phyloP scores from a whole-genome alignment of 2,797 vertebrate genomes.

The Naso thynnoides region DNA sequence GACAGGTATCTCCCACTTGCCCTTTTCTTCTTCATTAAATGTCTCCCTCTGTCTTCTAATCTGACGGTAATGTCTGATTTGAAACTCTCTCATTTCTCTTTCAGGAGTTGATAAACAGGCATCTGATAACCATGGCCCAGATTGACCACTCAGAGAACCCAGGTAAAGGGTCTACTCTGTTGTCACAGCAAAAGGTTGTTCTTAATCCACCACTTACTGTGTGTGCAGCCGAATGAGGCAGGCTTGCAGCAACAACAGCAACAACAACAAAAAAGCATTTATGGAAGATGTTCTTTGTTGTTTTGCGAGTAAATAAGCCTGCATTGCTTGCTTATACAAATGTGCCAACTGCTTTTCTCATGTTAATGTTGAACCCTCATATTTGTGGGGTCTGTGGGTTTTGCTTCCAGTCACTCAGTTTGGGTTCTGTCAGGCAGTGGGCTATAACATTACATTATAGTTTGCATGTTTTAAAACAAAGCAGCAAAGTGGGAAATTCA shows the following conservation, averaged over 20 bases:
- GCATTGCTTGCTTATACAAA: not conserved
- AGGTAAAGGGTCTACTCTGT: constrained; percentile 83
- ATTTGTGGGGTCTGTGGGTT: constrained; percentile 24
- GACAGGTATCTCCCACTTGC: constrained; percentile 88
- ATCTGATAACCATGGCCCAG: constrained; percentile 99
- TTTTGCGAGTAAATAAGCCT: constrained; percentile 8
- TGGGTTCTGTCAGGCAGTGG: not conserved
- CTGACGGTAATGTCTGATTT: constrained; percentile 22
- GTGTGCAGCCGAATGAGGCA: not conserved
- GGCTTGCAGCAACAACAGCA: not conserved
- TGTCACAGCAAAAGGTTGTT: not conserved
- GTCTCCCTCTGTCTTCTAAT: not conserved
- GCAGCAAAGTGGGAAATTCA: not conserved
- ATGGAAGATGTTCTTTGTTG: not conserved
- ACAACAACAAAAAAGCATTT: not conserved
- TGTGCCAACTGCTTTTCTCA: constrained; percentile 23
- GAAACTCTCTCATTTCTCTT: constrained; percentile 27
- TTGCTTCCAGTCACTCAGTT: not conserved
- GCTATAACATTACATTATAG: too few relatives aligned
- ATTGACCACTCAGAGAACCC: constrained; percentile 98
- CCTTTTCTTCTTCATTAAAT: not conserved
- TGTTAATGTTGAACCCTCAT: not conserved
- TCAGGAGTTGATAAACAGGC: constrained; percentile 98
- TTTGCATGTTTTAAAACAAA: not conserved
- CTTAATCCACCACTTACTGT: not conserved